These are phyloP conservation scores for Poeciliopsis retropinna DNA, from an alignment of 2,113 vertebrate species.

Conservation along the genomic window DNA sequence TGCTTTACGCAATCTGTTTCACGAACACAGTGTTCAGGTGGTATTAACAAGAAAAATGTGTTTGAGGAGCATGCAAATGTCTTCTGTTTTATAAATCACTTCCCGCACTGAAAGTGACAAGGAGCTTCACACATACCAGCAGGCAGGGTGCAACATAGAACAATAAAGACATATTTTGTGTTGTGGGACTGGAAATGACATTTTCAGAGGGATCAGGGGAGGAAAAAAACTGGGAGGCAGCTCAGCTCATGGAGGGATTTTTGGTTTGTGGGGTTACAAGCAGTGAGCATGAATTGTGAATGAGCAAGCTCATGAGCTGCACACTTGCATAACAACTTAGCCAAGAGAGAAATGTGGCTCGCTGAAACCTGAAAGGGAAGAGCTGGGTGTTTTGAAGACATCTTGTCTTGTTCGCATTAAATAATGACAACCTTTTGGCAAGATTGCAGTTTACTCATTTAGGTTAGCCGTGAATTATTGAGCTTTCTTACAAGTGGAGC, in stretches of 20 bases:
- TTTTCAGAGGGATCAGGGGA: background rate
- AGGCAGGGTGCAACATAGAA: slow-evolving; percentile 39
- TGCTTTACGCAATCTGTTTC: slow-evolving; percentile 16
- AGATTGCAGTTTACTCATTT: slow-evolving; percentile 38
- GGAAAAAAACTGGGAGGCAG: background rate
- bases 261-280: slow-evolving; percentile 52
- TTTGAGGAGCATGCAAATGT: slow-evolving; percentile 36
- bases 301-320: slow-evolving; percentile 61
- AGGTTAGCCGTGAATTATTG: slow-evolving; percentile 46
- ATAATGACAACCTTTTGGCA: slow-evolving; percentile 30
- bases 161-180: slow-evolving; percentile 54
- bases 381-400: slow-evolving; percentile 42
- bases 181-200: slow-evolving; percentile 40
- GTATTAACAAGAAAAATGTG: slow-evolving; percentile 31
- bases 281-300: slow-evolving; percentile 70
- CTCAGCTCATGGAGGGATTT: slow-evolving; percentile 29
- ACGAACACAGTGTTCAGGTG: background rate
- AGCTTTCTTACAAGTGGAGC: slow-evolving; percentile 24
- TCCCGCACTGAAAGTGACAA: slow-evolving; percentile 40
- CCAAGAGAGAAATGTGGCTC: slow-evolving; percentile 38
- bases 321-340: slow-evolving; percentile 65
- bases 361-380: slow-evolving; percentile 39
- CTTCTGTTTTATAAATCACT: slow-evolving; percentile 51
- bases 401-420: slow-evolving; percentile 61
- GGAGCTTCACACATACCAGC: slow-evolving; percentile 34